phyloP scores from a whole-genome alignment of 2,113 vertebrate species.

The Sapajus apella region DNA sequence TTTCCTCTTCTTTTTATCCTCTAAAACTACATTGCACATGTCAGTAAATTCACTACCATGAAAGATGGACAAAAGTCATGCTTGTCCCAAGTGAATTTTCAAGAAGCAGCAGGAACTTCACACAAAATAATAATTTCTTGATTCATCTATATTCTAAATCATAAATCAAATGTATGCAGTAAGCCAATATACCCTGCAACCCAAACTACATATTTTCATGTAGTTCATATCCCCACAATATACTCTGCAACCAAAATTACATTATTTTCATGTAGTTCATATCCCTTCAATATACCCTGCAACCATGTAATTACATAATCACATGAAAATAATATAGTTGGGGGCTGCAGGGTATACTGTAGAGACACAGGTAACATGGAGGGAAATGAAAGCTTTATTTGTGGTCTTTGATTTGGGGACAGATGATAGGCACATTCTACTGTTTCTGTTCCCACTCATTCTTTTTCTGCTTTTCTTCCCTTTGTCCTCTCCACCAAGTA shows the following conservation, averaged over 20 bases:
- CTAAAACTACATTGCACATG: neutral
- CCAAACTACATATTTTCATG: neutral
- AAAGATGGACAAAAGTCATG: constrained; percentile 2
- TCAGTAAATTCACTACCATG: neutral
- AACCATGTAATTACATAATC: too few relatives aligned
- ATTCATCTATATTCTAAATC: neutral
- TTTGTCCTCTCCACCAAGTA: neutral
- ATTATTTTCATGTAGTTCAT: too few relatives aligned
- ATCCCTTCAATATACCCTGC: too few relatives aligned
- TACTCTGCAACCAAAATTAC: too few relatives aligned
- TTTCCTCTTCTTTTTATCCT: neutral
- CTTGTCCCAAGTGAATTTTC: neutral
- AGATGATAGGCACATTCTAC: neutral
- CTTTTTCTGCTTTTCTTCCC: neutral
- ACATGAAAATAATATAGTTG: neutral
- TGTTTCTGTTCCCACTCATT: neutral
- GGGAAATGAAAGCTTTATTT: neutral
- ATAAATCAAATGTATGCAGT: neutral
- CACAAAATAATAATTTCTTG: constrained; percentile 1
- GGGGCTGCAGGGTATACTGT: too few relatives aligned
- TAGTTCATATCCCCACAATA: too few relatives aligned
- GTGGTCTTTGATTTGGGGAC: neutral
- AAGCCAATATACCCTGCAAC: neutral
- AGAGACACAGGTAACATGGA: neutral
- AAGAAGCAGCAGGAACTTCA: neutral